Evolutionary conservation across 2,797 vertebrate genomes (phyloP).

Genomic region (Pangasius larnaudii): DNA sequence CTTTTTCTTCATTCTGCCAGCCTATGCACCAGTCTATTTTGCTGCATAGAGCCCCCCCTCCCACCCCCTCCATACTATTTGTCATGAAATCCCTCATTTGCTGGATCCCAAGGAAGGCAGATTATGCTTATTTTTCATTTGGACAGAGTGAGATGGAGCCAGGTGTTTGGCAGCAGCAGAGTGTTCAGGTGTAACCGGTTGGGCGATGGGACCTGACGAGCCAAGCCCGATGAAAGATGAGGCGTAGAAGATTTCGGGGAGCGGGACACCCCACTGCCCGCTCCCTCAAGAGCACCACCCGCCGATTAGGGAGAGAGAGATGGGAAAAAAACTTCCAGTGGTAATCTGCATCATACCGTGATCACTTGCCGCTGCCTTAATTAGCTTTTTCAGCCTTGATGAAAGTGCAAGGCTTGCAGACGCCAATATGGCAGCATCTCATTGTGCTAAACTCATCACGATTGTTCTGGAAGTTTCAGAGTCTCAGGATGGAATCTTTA

Average conservation of each 20-base stretch:
- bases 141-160: constrained; percentile 99
- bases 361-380: constrained; percentile 76
- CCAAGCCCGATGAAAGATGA: constrained; percentile 97
- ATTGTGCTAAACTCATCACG: constrained; percentile 70
- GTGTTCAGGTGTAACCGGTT: constrained; percentile 99
- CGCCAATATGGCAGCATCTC: constrained; percentile 48
- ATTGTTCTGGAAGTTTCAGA: constrained; percentile 67
- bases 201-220: constrained; percentile 97
- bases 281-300: constrained; percentile 87
- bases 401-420: constrained; percentile 75
- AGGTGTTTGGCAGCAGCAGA: constrained; percentile 99
- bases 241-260: constrained; percentile 94
- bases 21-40: constrained; percentile 81
- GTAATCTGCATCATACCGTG: constrained; percentile 72
- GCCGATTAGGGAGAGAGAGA: constrained; percentile 74
- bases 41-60: constrained; percentile 83
- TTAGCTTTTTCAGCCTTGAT: constrained; percentile 74
- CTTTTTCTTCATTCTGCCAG: constrained; percentile 61
- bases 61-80: constrained; percentile 88
- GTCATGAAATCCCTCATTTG: constrained; percentile 99
- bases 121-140: constrained; percentile 99
- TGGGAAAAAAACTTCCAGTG: constrained; percentile 65
- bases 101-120: constrained; percentile 97
- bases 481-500: constrained; percentile 57
- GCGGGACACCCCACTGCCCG: constrained; percentile 88